Evolutionary conservation across 2,113 vertebrate genomes (phyloP), one percentile per base, ranked within the genome.

Genomic region (Pantherophis guttatus): DNA sequence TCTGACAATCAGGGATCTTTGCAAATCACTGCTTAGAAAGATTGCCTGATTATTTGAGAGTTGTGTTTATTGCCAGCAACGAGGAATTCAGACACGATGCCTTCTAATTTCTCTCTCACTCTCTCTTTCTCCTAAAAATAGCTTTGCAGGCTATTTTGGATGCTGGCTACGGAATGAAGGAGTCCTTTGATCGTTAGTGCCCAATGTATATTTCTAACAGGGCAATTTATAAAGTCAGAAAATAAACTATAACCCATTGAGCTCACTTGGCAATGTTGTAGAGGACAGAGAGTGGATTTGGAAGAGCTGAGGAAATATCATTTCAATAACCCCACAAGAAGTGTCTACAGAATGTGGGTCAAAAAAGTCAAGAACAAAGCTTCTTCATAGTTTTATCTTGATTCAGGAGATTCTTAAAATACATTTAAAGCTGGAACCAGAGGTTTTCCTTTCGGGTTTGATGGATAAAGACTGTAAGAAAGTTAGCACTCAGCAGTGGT

Each of bases 131-230:
- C 6, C 75, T 90, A 93, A 93, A 90, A 93, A 93, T 93, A 93
- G 55, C 88, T 90, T 15, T 4, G 39, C 75, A 10, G 81, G 52
- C 88, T 93, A 90, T 93, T 93, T 93, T 90, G 59, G 88, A 33
- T 12, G 8, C 88, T 1, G 23, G 59, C 29, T 53, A 53, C 44
- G 62, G 75, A 93, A 90, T n/a, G 29, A 53, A 93, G 29, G 88
- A 90, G 53, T 52, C 48, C 29, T 93, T 90, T 90, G 92, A 90
- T 86, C n/a, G 0, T 10, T 81, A 90, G 53, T 53, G 53, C 81
- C 57, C 33, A 81, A 85, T 26, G 2, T 62, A 48, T 48, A 4
- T 11, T 53, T 62, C 75, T 86, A 39, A 21, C 29, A 19, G 75
- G 62, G 86, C 75, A 52, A 17, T 59, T 2, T 93, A 50, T 29